Conservation (phyloP, 2,888 invertebrate species). For the Criorhina ranunculi region DNA sequence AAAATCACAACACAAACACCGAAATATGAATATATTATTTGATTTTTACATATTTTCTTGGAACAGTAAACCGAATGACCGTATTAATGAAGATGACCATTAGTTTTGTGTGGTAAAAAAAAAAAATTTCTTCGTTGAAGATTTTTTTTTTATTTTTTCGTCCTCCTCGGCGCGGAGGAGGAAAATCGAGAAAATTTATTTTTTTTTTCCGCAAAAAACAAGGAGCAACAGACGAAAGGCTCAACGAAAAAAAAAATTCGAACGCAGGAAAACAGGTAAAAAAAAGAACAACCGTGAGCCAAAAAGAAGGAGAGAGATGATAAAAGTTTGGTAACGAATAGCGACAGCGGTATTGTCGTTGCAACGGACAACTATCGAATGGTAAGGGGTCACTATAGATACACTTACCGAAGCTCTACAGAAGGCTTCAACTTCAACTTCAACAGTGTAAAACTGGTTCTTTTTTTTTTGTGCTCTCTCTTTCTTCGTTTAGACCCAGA, state of each 20-base stretch:
- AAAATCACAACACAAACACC: constrained; percentile 34
- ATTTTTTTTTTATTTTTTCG: not conserved
- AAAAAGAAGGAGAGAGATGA: constrained; percentile 35
- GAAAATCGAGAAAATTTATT: constrained; percentile 35
- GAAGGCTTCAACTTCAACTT: constrained; percentile 39
- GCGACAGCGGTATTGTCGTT: constrained; percentile 65
- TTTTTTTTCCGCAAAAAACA: constrained; percentile 26
- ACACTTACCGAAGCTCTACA: constrained; percentile 68
- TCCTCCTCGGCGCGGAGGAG: constrained; percentile 5
- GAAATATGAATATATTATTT: constrained; percentile 64
- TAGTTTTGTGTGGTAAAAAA: constrained; percentile 10
- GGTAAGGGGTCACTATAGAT: constrained; percentile 65
- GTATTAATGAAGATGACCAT: constrained; percentile 59
- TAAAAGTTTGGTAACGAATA: constrained; percentile 10
- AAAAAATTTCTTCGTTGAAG: constrained; percentile 10
- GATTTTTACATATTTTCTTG: constrained; percentile 26
- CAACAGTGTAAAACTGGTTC: constrained; percentile 54
- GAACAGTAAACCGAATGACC: constrained; percentile 75
- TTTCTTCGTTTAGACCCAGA: constrained; percentile 40
- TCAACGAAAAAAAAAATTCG: constrained; percentile 26
- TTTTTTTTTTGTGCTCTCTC: constrained; percentile 55
- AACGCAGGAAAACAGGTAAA: constrained; percentile 14
- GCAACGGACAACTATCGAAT: constrained; percentile 75
- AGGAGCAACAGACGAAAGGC: constrained; percentile 34
- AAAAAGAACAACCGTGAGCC: constrained; percentile 38